A percentile compares a stretch with the other conserved stretches of the same genome.
Conservation (phyloP, 2,888 invertebrate species). For the Erebia palarica region DNA sequence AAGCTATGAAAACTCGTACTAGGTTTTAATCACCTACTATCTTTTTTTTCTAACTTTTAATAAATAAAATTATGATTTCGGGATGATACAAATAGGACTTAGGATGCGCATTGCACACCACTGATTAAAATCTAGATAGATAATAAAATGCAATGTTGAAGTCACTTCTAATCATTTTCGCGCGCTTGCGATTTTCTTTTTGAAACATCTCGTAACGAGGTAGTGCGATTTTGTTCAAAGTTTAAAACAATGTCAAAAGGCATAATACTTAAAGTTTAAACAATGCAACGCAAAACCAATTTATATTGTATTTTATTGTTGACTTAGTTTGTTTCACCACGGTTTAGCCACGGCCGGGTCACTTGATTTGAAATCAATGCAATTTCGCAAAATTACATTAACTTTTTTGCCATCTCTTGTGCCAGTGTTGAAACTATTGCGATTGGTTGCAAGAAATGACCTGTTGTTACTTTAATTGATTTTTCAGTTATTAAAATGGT, state of each 20-base stretch:
- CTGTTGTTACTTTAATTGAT: constrained; percentile 19
- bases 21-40: too few relatives aligned
- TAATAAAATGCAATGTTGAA: too few relatives aligned
- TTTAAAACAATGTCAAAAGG: background rate
- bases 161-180: background rate
- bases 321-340: constrained; percentile 25
- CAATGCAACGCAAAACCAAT: constrained; percentile 24
- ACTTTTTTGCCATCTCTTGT: constrained; percentile 33
- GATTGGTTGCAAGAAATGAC: constrained; percentile 28
- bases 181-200: background rate
- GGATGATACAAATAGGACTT: too few relatives aligned
- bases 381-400: constrained; percentile 33
- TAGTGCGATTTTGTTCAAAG: too few relatives aligned
- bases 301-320: constrained; percentile 18
- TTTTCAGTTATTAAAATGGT: constrained; percentile 18
- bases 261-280: background rate
- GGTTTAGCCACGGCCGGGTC: constrained; percentile 22
- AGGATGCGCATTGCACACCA: too few relatives aligned
- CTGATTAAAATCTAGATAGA: too few relatives aligned
- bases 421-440: constrained; percentile 19
- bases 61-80: too few relatives aligned
- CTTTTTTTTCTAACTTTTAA: too few relatives aligned
- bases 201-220: background rate
- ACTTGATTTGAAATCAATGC: constrained; percentile 17
- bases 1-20: too few relatives aligned